A percentile compares a stretch with the other conserved stretches of the same genome.
phyloP scores from a whole-genome alignment of 2,797 vertebrate species.

The Distichodus sexfasciatus region DNA sequence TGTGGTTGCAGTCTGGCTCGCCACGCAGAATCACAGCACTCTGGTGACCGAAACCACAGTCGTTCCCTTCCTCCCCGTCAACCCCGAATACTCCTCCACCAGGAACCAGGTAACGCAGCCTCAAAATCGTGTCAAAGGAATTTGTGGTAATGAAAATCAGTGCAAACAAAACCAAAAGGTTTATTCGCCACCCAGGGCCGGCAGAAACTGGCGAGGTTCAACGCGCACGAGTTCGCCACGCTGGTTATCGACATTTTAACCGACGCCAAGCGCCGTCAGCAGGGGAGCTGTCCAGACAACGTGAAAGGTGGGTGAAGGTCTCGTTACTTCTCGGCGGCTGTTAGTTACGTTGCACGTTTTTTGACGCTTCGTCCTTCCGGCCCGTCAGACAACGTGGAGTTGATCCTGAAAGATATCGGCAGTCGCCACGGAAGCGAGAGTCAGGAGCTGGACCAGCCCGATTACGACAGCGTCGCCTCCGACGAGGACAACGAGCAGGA shows the following conservation, averaged over 20 bases:
- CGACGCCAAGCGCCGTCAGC: constrained; percentile 94
- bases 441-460: constrained; percentile 94
- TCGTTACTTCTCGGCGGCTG: not conserved
- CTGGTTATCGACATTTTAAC: constrained; percentile 95
- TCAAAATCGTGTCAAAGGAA: too few species aligned
- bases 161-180: too few species aligned
- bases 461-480: constrained; percentile 97
- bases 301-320: constrained; percentile 79
- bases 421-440: constrained; percentile 83
- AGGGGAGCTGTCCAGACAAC: constrained; percentile 83
- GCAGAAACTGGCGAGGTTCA: constrained; percentile 95
- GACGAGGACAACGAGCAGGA: constrained; percentile 92
- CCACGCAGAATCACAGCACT: constrained; percentile 96
- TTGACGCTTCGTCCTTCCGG: too few species aligned
- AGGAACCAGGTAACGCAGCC: constrained; percentile 98
- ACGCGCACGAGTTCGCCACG: constrained; percentile 95
- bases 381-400: constrained; percentile 94
- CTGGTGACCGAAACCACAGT: constrained; percentile 96
- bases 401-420: constrained; percentile 86
- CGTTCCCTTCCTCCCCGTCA: constrained; percentile 96
- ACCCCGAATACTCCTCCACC: constrained; percentile 97
- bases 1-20: constrained; percentile 85
- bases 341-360: not conserved
- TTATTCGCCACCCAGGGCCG: constrained; percentile 77
- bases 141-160: too few species aligned